Evolutionary conservation across 2,888 invertebrate species (phyloP).

Genomic region (Ichneumoninae sp.): DNA sequence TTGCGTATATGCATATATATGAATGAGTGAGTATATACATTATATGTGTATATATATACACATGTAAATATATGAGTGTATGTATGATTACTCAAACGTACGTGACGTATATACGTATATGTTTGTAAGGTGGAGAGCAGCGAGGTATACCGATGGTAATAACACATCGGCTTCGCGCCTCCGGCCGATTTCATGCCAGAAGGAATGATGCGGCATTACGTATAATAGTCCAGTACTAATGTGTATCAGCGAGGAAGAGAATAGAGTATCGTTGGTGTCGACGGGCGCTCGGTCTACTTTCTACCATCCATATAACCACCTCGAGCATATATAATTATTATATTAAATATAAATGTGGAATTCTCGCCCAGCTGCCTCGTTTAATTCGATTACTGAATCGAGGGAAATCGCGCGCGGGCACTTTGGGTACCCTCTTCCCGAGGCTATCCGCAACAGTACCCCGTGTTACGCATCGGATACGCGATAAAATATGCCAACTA

Average conservation of each 20-base stretch:
- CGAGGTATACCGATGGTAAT: constrained; percentile 12
- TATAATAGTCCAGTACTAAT: constrained; percentile 18
- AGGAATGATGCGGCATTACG: constrained; percentile 9
- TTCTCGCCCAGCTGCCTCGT: constrained; percentile 19
- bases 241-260: neutral
- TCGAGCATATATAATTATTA: constrained; percentile 31
- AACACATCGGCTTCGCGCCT: constrained; percentile 12
- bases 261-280: constrained; percentile 18
- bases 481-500: constrained; percentile 13
- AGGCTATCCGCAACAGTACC: constrained; percentile 1
- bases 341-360: constrained; percentile 27
- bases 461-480: constrained; percentile 23
- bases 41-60: neutral
- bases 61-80: neutral
- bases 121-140: neutral
- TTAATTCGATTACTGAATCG: constrained; percentile 16
- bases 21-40: neutral
- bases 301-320: constrained; percentile 10
- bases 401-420: constrained; percentile 19
- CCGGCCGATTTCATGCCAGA: constrained; percentile 12
- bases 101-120: neutral
- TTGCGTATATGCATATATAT: constrained; percentile 14
- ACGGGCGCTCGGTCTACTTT: constrained; percentile 26
- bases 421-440: neutral
- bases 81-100: neutral